phyloP scores from a whole-genome alignment of 2,797 vertebrate genomes.

The Amblyraja radiata region DNA sequence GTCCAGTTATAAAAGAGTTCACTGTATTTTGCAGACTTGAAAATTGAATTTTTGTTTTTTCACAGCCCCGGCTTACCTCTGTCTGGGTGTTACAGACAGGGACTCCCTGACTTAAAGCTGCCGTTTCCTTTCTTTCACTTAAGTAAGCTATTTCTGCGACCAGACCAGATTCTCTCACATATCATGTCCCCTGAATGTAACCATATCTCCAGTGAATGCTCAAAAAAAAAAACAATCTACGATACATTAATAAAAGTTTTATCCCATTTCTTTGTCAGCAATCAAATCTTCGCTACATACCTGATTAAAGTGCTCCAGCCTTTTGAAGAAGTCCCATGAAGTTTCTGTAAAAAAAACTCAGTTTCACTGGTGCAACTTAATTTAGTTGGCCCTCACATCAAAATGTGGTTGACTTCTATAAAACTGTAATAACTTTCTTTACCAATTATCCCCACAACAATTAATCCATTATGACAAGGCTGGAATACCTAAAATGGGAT shows the following conservation, averaged over 20 bases:
- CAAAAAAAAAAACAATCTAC: neutral
- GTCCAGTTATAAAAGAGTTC: constrained; percentile 51
- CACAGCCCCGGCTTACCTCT: constrained; percentile 48
- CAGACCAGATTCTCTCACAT: neutral
- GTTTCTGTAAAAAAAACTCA: constrained; percentile 38
- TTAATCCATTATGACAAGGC: constrained; percentile 9
- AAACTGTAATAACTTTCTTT: constrained; percentile 10
- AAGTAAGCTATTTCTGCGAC: neutral
- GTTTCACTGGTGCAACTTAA: constrained; percentile 36
- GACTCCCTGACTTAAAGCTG: constrained; percentile 41
- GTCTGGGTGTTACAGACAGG: constrained; percentile 48
- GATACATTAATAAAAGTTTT: neutral
- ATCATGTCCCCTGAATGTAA: neutral
- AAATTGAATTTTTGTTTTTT: constrained; percentile 51
- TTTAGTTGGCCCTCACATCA: constrained; percentile 33
- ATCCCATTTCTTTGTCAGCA: constrained; percentile 24
- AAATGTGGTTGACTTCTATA: constrained; percentile 25
- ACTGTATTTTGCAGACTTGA: constrained; percentile 49
- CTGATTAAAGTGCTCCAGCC: constrained; percentile 37
- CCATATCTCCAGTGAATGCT: constrained; percentile 4
- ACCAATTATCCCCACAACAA: neutral
- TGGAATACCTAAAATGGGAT: neutral
- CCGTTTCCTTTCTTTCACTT: neutral
- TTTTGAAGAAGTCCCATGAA: constrained; percentile 38
- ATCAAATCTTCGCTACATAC: constrained; percentile 38